Base-by-base conservation (phyloP, 1,140 invertebrate genomes). In the Sarcophaga bullata region DNA sequence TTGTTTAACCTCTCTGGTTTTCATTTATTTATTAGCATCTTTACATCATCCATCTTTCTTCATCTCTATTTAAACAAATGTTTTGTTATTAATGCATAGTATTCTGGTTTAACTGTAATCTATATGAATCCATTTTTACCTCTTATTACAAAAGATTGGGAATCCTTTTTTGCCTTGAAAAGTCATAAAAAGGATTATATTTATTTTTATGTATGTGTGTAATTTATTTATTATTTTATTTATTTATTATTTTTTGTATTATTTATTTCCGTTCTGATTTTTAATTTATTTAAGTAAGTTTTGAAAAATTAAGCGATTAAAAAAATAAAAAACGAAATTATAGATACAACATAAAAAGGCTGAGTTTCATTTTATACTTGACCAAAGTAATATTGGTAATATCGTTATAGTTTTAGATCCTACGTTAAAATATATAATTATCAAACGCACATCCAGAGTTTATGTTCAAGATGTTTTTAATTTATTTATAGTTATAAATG, bases 151-250 rank as follows among this genome's bases (percentile, higher is more conserved):
- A 78, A 8, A 52, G 19, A 52, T 15, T n/a, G 17, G 8, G 25
- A 78, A 25, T 76, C 73, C 46, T 75, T 68, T 46, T 76, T 9
- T 78, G 4, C 47, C 47, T 47, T 48, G 17, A 17, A 78, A 78
- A 78, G 9, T 19, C 15, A 76, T 11, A 49, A 25, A 78, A 78
- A 50, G 48, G 75, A 78, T 78, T 76, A 19, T 46, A 10, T 25
- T 73, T 49, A 50, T 78, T 78, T 78, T 78, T 78, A 78, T 78
- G 75, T 78, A 78, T 78, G 75, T 78, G 49, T 78, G 75, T 78
- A 78, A 78, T 78, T 81, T 81, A 81, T 81, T 81, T 81, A 81
- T 81, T 81, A 72, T 48, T 81, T 81, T 47, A 81, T 47, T 81
- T 68, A 68, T 80, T 81, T 81, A 81, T 81, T 81, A 62, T 81